These are phyloP conservation scores for Petrolisthes cinctipes DNA, from an alignment of 2,888 invertebrate species.

Conservation along the genomic window DNA sequence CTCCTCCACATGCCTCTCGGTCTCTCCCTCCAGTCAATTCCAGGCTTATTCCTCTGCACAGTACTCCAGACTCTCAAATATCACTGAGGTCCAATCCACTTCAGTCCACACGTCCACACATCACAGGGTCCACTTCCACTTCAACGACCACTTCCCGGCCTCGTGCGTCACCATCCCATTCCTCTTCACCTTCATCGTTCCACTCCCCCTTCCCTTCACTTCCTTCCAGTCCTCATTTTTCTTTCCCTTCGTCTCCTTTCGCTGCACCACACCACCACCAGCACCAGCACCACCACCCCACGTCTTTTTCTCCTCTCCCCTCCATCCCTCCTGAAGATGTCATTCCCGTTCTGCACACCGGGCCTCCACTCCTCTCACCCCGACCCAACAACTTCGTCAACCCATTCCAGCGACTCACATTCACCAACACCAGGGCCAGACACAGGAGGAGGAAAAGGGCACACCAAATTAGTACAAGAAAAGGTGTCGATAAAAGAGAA, in stretches of 20 bases:
- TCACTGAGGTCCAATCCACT: neutral
- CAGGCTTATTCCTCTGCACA: neutral
- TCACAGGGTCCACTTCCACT: neutral
- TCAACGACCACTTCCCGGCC: neutral
- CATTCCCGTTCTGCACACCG: neutral
- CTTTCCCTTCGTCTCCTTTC: neutral
- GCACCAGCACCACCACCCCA: no score
- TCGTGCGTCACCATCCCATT: neutral
- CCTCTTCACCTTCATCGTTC: neutral
- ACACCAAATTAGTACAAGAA: no score
- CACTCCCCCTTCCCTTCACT: neutral
- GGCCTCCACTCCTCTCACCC: neutral
- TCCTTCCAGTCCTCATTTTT: neutral
- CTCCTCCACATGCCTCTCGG: neutral
- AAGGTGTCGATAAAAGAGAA: no score
- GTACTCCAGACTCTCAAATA: neutral
- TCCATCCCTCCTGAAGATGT: neutral
- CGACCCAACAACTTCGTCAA: no score
- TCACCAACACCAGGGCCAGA: no score
- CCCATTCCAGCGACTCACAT: no score
- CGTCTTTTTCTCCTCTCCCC: neutral
- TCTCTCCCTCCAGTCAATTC: neutral
- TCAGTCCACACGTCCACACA: neutral
- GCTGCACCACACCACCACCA: neutral
- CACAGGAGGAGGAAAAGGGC: no score